Conservation (phyloP, 2,113 vertebrate species). For the Setophaga petechia region DNA sequence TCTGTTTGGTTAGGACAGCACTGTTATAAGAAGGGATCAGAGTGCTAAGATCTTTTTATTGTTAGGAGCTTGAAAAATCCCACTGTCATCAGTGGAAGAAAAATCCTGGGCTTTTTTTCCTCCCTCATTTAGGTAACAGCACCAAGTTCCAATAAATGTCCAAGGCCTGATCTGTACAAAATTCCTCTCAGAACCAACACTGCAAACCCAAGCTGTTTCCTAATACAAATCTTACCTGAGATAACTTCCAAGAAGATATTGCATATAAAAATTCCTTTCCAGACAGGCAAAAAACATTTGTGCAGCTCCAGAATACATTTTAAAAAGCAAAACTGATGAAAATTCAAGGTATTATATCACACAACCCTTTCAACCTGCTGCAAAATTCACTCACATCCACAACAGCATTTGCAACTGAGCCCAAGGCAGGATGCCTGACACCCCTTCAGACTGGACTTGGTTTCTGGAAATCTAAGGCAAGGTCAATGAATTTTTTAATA, state of each 20-base stretch:
- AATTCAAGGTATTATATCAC: not conserved
- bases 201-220: not conserved
- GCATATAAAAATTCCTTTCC: not conserved
- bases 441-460: fast-evolving
- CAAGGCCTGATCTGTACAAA: not conserved
- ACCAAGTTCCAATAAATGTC: not conserved
- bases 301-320: fast-evolving
- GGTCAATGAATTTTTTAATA: not conserved
- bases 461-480: not conserved
- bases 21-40: not conserved
- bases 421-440: not conserved
- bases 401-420: not conserved
- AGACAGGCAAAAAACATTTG: not conserved
- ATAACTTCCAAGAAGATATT: not conserved
- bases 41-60: not conserved
- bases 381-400: not conserved
- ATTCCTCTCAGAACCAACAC: not conserved
- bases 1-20: not conserved
- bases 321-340: not conserved
- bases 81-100: not conserved
- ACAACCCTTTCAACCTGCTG: fast-evolving
- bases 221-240: not conserved
- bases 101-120: not conserved
- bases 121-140: fast-evolving
- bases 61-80: not conserved